Evolutionary conservation across 2,113 vertebrate species (phyloP).

Genomic region (Lepisosteus oculatus): DNA sequence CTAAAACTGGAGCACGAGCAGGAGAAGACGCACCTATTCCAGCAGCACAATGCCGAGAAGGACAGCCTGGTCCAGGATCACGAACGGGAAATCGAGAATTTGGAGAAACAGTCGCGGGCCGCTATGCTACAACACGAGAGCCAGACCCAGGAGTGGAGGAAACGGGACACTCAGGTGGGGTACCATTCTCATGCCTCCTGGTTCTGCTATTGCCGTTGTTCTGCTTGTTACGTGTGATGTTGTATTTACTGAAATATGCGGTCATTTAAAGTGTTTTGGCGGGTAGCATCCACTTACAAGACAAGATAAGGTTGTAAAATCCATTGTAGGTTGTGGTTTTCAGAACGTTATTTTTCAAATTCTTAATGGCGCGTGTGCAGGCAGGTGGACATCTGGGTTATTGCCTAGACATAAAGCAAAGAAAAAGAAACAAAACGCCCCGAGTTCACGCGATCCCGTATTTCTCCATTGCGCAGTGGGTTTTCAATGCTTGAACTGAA

Average conservation of each 20-base stretch:
- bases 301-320: too few relatives aligned
- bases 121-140: conserved; percentile 83
- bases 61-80: conserved; percentile 91
- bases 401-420: background rate
- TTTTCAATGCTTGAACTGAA: conserved; percentile 51
- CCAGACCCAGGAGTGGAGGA: conserved; percentile 83
- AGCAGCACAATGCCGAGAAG: conserved; percentile 89
- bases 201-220: background rate
- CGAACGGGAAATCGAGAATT: conserved; percentile 80
- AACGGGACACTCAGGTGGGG: conserved; percentile 85
- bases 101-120: conserved; percentile 82
- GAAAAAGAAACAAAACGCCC: too few relatives aligned
- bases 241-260: too few relatives aligned
- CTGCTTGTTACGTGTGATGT: too few relatives aligned
- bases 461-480: conserved; percentile 45
- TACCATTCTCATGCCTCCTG: conserved; percentile 51
- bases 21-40: conserved; percentile 95
- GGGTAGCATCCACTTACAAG: too few relatives aligned
- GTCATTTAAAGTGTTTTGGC: too few relatives aligned
- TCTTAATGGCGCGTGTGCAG: too few relatives aligned
- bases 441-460: conserved; percentile 61
- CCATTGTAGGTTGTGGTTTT: too few relatives aligned
- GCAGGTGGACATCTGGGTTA: background rate
- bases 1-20: conserved; percentile 94
- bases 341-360: too few relatives aligned